Conservation (phyloP, 2,113 vertebrate genomes). For the Salvelinus fontinalis region DNA sequence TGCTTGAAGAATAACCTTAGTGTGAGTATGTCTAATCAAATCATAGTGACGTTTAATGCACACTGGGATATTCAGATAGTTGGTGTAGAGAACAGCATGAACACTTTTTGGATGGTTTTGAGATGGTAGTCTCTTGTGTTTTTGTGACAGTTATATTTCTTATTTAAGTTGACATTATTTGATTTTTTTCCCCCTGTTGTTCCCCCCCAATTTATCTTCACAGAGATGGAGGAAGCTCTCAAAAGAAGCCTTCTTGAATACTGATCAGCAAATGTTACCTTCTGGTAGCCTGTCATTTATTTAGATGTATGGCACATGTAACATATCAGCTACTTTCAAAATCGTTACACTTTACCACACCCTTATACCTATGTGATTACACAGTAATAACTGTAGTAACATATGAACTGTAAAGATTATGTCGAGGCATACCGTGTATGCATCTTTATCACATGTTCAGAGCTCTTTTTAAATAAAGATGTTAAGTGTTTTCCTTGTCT, state of each 20-base stretch:
- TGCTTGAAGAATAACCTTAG: constrained; percentile 21
- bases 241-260: constrained; percentile 88
- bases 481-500: neutral
- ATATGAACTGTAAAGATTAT: too few relatives aligned
- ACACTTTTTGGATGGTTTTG: neutral
- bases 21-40: constrained; percentile 30
- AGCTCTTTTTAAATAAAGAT: too few relatives aligned
- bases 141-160: neutral
- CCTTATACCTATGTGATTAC: too few relatives aligned
- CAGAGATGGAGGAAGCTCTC: constrained; percentile 88
- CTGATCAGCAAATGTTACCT: constrained; percentile 59
- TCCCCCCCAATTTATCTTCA: constrained; percentile 43
- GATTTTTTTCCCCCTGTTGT: neutral
- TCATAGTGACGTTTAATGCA: neutral
- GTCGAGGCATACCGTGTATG: too few relatives aligned
- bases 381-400: too few relatives aligned
- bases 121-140: neutral
- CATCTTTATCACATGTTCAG: too few relatives aligned
- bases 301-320: neutral
- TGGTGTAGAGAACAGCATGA: neutral
- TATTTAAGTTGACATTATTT: neutral
- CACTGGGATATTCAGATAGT: neutral
- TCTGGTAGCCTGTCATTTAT: neutral
- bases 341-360: too few relatives aligned
- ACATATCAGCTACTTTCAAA: neutral